Evolutionary conservation across 2,888 invertebrate genomes (phyloP), one percentile per base, ranked within the genome.

Genomic region (Pseudoips prasinana): DNA sequence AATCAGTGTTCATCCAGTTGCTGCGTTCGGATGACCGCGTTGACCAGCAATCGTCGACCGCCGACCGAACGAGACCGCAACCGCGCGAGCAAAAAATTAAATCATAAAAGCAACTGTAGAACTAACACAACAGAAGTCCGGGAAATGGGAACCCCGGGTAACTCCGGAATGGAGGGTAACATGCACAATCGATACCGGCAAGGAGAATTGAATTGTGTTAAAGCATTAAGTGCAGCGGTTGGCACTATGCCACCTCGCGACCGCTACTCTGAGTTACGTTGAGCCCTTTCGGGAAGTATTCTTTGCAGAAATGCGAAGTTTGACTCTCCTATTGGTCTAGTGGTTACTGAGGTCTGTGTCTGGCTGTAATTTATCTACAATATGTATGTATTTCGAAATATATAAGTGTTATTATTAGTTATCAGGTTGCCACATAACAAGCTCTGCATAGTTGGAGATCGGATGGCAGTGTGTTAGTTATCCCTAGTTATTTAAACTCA

Each of bases 161-260:
- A 2, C 14, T 14, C 14, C 14, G 14, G 14, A 14, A 14, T 2
- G 3, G 14, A 14, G 14, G 14, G 14, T 5, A 14, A 14, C 14
- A 14, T 14, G 14, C 10, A 31, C 27, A 29, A 28, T 27, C 33
- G 28, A 28, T 27, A 33, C 19, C 33, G 10, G 25, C 28, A 17
- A 47, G 32, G 25, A 26, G 24, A 24, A 41, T 22, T 35, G 32
- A 39, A 33, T 37, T 17, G 31, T 10, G 30, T 8, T 1, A 22
- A 11, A 10, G 28, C 27, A 23, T 25, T 25, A 25, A 11, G 10
- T 11, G 33, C 20, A 22, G 27, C 9, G 10, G 7, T 25, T 20
- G 31, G 25, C 32, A 9, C 8, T 22, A 6, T 1, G 23, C 25
- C 24, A 26, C 7, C 8, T 5, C 29, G 8, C 37, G 10, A 4